A percentile compares a stretch with the other conserved stretches of the same genome.
Conservation (phyloP, 2,888 invertebrate species). For the Rhagium mordax region DNA sequence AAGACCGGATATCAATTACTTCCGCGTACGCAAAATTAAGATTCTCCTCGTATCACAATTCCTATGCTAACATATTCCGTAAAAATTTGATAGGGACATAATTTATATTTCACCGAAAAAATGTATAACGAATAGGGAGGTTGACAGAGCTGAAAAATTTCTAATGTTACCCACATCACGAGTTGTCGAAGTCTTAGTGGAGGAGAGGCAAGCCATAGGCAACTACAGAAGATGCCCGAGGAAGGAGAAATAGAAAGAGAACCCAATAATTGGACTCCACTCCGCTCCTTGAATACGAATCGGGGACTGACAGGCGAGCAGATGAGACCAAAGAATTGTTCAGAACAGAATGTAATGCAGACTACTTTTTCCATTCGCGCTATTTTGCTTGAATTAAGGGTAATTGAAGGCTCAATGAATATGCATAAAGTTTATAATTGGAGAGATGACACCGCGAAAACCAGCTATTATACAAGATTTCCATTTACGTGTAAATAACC, state of each 20-base stretch:
- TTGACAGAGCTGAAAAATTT: conserved; percentile 45
- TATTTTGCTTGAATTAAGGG: conserved; percentile 42
- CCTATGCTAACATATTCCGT: conserved; percentile 10
- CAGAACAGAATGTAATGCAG: conserved; percentile 45
- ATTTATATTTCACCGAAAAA: conserved; percentile 45
- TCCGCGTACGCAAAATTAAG: conserved; percentile 7
- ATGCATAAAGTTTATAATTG: conserved; percentile 48
- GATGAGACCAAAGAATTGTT: conserved; percentile 57
- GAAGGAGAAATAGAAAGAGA: conserved; percentile 51
- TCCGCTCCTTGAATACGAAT: conserved; percentile 51
- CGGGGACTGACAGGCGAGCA: conserved; percentile 45
- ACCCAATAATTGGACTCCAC: conserved; percentile 53
- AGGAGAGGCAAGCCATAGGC: conserved; percentile 44
- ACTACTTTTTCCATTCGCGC: conserved; percentile 45
- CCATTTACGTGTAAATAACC: not conserved
- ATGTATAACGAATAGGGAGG: conserved; percentile 43
- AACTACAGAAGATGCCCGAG: conserved; percentile 46
- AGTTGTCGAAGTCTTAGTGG: conserved; percentile 54
- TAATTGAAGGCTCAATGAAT: conserved; percentile 47
- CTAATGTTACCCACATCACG: conserved; percentile 55
- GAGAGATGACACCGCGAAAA: conserved; percentile 44
- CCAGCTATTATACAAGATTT: conserved; percentile 29
- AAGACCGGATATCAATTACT: not conserved
- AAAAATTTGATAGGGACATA: conserved; percentile 31
- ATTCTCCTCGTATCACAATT: conserved; percentile 10